Percentiles rank a stretch among this genome's conserved stretches.
Evolutionary conservation across 2,797 vertebrate species (phyloP).

Genomic region (Sitta carolinensis): DNA sequence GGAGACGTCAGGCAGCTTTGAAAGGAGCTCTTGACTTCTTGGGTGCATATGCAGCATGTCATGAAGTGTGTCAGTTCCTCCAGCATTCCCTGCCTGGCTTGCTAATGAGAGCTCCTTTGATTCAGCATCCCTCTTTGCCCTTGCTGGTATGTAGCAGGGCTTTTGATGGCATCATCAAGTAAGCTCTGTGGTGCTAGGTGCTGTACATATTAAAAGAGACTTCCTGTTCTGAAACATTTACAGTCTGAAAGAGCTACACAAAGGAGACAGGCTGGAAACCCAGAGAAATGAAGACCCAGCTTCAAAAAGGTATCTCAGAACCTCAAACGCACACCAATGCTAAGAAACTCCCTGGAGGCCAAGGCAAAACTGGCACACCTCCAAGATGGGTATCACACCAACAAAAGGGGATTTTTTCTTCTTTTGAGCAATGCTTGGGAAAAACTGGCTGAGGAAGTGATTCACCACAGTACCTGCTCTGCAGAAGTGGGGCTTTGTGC

Average conservation of each 20-base stretch:
- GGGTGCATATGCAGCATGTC: background rate
- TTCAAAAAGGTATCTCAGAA: slow-evolving; percentile 12
- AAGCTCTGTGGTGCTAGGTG: background rate
- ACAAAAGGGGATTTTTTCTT: slow-evolving; percentile 15
- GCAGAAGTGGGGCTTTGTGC: background rate
- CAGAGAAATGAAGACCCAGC: background rate
- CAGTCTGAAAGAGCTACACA: background rate
- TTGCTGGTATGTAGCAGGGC: background rate
- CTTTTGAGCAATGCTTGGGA: slow-evolving; percentile 11
- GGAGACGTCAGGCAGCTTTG: background rate
- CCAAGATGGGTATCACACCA: background rate
- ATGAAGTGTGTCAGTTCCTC: background rate
- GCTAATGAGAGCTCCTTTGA: slow-evolving; percentile 42
- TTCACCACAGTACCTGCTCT: slow-evolving; percentile 3
- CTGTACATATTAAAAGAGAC: background rate
- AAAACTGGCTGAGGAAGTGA: slow-evolving; percentile 17
- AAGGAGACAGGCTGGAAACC: background rate
- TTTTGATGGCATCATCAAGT: background rate
- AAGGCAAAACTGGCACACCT: slow-evolving; percentile 31
- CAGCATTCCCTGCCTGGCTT: background rate
- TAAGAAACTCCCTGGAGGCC: background rate
- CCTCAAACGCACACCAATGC: background rate
- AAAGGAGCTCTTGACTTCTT: slow-evolving; percentile 28
- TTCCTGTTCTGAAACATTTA: slow-evolving; percentile 25
- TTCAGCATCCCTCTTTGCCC: background rate